Base-by-base conservation (phyloP, 2,113 vertebrate genomes). In the Fukomys damarensis region DNA sequence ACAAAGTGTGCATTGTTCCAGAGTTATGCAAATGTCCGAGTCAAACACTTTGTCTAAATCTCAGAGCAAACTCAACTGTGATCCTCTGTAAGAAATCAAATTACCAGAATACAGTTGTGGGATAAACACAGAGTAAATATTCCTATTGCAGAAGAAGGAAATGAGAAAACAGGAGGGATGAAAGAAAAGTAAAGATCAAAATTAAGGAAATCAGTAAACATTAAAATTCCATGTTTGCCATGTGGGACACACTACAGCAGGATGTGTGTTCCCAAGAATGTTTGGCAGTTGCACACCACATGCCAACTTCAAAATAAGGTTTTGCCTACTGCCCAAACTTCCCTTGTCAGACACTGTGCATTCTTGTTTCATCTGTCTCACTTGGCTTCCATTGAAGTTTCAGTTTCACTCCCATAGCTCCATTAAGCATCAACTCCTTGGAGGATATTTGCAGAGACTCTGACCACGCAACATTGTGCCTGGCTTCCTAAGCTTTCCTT, bases 351-450 rank as follows among this genome's bases (percentile, higher is more conserved):
- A 38, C 19, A 38, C 10, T 43, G 14, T 19, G 9, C 20, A 41
- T 4, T 22, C 20, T 24, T 72, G 7, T 22, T 19, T 24, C 22
- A 41, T 46, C 24, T 24, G 7, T 28, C 41, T 46, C 41, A 4
- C 72, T 13, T 5, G 72, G 72, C 22, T 74, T 1, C 41, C 9
- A 7, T 20, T 56, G 5, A 5, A 49, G 46, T 49, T 49, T 49
- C 46, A 5, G 46, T 49, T 49, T 49, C 46, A 49, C 46, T 56
- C 54, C 54, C 54, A 43, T 38, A 41, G 72, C 72, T 28, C 11
- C 5, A 7, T 1, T 14, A 13, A 43, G 41, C 72, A 46, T 74
- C 2, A 0, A 41, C 41, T 10, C 43, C 3, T 8, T 24, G 5
- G 41, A 43, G 72, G 24, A 22, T 74, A 22, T 26, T 28, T 5